Evolutionary conservation across 2,888 invertebrate genomes (phyloP).

Genomic region (Busseola fusca): DNA sequence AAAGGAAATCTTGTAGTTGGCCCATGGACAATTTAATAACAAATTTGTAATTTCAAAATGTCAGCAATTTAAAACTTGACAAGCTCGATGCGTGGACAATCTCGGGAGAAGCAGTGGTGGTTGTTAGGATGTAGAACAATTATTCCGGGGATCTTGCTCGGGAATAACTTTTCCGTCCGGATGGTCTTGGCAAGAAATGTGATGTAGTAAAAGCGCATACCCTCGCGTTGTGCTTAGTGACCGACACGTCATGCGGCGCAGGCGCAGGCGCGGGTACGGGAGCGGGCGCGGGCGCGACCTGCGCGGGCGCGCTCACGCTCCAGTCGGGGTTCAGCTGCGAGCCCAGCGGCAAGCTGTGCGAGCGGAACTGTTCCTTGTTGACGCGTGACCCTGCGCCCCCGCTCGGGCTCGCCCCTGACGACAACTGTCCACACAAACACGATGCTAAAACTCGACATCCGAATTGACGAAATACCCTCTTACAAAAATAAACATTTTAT

Average conservation of each 20-base stretch:
- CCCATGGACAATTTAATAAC: slow-evolving; percentile 56
- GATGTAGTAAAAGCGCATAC: slow-evolving; percentile 62
- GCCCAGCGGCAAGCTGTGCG: slow-evolving; percentile 90
- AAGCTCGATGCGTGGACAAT: slow-evolving; percentile 56
- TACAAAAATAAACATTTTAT: not conserved
- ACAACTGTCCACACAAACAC: slow-evolving; percentile 47
- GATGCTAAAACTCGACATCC: slow-evolving; percentile 9
- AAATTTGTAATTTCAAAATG: slow-evolving; percentile 48
- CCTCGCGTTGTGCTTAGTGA: slow-evolving; percentile 81
- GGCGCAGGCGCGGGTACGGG: slow-evolving; percentile 44
- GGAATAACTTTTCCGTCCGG: slow-evolving; percentile 33
- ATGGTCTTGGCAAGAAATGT: slow-evolving; percentile 36
- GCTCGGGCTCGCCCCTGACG: slow-evolving; percentile 50
- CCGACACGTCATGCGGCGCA: slow-evolving; percentile 63
- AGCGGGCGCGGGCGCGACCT: slow-evolving; percentile 44
- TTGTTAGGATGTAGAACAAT: slow-evolving; percentile 29
- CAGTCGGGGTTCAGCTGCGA: slow-evolving; percentile 87
- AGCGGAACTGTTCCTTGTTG: slow-evolving; percentile 89
- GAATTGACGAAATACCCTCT: not conserved
- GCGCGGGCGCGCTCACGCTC: slow-evolving; percentile 74
- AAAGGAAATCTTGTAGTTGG: slow-evolving; percentile 71
- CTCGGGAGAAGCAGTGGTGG: slow-evolving; percentile 24
- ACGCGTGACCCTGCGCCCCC: slow-evolving; percentile 46
- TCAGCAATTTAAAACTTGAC: slow-evolving; percentile 56
- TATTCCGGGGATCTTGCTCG: slow-evolving; percentile 23